Conservation (phyloP, 2,113 vertebrate species). For the Heteronetta atricapilla region DNA sequence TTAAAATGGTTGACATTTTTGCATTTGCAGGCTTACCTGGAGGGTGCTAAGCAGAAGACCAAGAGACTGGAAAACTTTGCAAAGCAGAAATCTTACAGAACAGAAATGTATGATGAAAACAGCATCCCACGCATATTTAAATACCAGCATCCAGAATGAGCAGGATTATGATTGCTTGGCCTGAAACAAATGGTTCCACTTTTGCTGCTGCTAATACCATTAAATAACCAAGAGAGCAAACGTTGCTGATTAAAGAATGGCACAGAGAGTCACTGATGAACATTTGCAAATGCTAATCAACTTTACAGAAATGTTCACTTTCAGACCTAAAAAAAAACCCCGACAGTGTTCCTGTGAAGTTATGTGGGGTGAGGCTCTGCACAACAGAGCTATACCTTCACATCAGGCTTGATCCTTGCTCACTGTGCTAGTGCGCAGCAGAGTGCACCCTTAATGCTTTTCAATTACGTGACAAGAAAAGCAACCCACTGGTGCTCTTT, state of each 20-base stretch:
- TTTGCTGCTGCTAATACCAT: slow-evolving; percentile 41
- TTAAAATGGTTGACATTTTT: slow-evolving; percentile 62
- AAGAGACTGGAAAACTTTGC: slow-evolving; percentile 58
- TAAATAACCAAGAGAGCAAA: slow-evolving; percentile 37
- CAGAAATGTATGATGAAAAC: slow-evolving; percentile 42
- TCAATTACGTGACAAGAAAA: slow-evolving; percentile 62
- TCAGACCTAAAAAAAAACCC: slow-evolving; percentile 22
- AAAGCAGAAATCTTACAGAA: slow-evolving; percentile 38
- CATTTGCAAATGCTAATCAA: slow-evolving; percentile 10
- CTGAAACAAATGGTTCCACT: slow-evolving; percentile 63
- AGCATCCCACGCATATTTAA: slow-evolving; percentile 54
- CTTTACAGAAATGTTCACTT: slow-evolving; percentile 41
- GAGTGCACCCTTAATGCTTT: slow-evolving; percentile 44
- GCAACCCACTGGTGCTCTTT: slow-evolving; percentile 48
- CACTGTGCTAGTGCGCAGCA: not conserved
- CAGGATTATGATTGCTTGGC: slow-evolving; percentile 55
- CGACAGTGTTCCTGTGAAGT: slow-evolving; percentile 53
- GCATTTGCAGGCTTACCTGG: slow-evolving; percentile 62
- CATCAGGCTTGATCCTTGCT: slow-evolving; percentile 55
- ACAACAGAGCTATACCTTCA: slow-evolving; percentile 29
- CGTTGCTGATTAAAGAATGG: slow-evolving; percentile 41
- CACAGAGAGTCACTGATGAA: not conserved
- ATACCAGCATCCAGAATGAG: slow-evolving; percentile 44
- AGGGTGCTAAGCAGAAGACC: slow-evolving; percentile 60
- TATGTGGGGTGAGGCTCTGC: slow-evolving; percentile 39